These are phyloP conservation scores for Bubo blakistoni DNA, from an alignment of 2,113 vertebrate genomes.

Conservation along the genomic window DNA sequence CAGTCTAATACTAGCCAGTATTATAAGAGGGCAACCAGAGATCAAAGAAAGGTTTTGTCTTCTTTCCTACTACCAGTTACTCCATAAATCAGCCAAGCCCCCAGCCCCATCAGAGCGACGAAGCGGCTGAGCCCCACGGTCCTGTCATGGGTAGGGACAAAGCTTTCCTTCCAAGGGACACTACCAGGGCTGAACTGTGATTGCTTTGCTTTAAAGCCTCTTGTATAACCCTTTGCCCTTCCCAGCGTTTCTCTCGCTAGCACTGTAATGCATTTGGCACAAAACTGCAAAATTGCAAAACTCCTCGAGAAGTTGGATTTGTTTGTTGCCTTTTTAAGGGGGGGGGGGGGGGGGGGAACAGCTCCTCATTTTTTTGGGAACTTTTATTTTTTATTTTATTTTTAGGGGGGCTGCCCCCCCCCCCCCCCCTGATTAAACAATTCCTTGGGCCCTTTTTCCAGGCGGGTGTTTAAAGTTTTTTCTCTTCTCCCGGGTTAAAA, in stretches of 20 bases:
- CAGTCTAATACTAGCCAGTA: slow-evolving; percentile 12
- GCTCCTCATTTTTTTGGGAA: no score
- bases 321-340: neutral
- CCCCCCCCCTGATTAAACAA: no score
- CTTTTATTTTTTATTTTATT: no score
- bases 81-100: neutral
- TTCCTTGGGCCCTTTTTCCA: no score
- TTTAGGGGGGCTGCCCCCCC: no score
- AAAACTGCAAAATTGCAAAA: slow-evolving; percentile 20
- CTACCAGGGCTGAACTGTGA: neutral
- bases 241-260: neutral
- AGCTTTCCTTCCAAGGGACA: neutral
- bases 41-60: slow-evolving; percentile 21
- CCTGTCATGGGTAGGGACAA: neutral
- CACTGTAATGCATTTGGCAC: slow-evolving; percentile 14
- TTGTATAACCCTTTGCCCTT: slow-evolving; percentile 16
- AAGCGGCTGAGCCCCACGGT: accelerated
- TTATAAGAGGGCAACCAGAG: slow-evolving; percentile 43
- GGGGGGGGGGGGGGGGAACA: no score
- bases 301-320: neutral
- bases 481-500: no score
- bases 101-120: accelerated
- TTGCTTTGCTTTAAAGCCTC: neutral
- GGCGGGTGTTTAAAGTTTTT: no score
- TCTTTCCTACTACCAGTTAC: neutral